phyloP scores from a whole-genome alignment of 2,113 vertebrate species.

The Serilophus lunatus region DNA sequence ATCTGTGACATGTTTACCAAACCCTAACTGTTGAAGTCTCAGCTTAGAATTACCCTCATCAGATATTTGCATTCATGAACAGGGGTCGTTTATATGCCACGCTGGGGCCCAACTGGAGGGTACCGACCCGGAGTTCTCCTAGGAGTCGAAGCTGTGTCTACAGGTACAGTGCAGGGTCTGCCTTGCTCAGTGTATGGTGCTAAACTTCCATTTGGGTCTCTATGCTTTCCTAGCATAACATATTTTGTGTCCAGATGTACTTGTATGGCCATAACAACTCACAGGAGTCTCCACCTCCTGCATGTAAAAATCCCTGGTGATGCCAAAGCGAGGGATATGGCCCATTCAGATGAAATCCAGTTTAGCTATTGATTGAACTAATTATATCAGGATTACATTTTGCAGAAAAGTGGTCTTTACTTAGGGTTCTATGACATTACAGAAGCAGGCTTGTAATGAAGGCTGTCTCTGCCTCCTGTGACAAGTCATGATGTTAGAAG shows the following conservation, averaged over 20 bases:
- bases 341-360: background rate
- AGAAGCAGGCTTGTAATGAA: background rate
- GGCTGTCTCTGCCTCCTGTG: background rate
- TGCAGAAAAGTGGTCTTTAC: background rate
- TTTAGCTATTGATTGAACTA: background rate
- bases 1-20: background rate
- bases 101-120: slow-evolving; percentile 94
- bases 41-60: slow-evolving; percentile 1
- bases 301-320: background rate
- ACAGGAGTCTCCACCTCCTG: background rate
- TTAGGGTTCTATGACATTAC: background rate
- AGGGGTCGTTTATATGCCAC: slow-evolving; percentile 95
- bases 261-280: background rate
- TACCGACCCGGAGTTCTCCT: slow-evolving; percentile 87
- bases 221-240: background rate
- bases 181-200: background rate
- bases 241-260: background rate
- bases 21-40: background rate
- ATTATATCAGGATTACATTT: background rate
- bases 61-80: slow-evolving; percentile 75
- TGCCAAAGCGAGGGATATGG: background rate
- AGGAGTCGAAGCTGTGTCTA: slow-evolving; percentile 88
- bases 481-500: background rate
- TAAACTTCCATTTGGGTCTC: background rate
- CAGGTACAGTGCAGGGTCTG: slow-evolving; percentile 80